A percentile compares a stretch with the other conserved stretches of the same genome.
Conservation (phyloP, 2,888 invertebrate species). For the Pachliopta kotzebuea region DNA sequence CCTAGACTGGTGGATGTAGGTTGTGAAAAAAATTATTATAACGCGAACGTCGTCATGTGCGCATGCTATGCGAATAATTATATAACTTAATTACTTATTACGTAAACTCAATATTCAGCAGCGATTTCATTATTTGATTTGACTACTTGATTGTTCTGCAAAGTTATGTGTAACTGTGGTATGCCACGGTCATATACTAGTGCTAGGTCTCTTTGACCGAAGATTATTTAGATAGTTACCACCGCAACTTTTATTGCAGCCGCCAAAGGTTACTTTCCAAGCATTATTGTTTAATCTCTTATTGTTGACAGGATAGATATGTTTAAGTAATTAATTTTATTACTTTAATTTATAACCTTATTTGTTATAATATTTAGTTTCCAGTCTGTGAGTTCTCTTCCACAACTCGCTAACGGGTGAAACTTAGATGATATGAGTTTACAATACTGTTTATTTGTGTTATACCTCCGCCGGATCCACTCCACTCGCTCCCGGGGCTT, state of each 20-base stretch:
- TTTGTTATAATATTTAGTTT: background rate
- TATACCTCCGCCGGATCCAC: conserved; percentile 40
- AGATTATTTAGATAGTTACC: too few species aligned
- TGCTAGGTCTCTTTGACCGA: too few species aligned
- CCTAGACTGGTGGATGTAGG: conserved; percentile 41
- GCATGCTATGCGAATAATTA: background rate
- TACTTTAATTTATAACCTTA: background rate
- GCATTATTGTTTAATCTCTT: too few species aligned
- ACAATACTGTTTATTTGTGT: conserved; percentile 46
- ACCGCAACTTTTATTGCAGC: too few species aligned
- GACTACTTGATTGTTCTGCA: too few species aligned
- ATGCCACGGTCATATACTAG: too few species aligned
- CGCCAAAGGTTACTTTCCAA: too few species aligned
- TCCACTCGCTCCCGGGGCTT: conserved; percentile 33
- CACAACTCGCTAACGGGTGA: background rate
- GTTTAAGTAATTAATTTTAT: background rate
- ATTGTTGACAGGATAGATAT: too few species aligned
- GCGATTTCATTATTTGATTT: too few species aligned
- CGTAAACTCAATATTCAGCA: too few species aligned
- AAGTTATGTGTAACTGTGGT: too few species aligned
- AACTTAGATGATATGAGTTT: conserved; percentile 22
- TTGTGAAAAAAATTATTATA: conserved; percentile 42
- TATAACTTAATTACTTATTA: background rate
- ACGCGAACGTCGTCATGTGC: conserved; percentile 40
- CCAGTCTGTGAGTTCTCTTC: background rate